Percentiles rank a stretch among this genome's conserved stretches.
Evolutionary conservation across 35 echinoderm and acorn worm species (phyloP).

Genomic region (Apostichopus japonicus): DNA sequence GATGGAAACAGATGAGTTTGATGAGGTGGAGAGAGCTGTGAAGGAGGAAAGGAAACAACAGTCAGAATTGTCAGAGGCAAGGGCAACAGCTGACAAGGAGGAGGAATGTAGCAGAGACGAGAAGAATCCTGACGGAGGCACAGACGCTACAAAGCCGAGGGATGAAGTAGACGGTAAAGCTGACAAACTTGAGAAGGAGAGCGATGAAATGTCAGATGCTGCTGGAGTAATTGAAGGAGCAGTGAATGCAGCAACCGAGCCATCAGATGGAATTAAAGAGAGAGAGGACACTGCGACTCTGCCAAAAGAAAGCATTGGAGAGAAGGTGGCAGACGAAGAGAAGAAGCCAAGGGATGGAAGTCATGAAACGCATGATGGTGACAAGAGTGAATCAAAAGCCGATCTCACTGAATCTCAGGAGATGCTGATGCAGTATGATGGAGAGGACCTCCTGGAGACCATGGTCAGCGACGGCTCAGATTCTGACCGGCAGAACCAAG

Average conservation of each 20-base stretch:
- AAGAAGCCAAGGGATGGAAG: not conserved
- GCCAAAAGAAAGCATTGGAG: too few relatives aligned
- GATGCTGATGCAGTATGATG: slow-evolving; percentile 52
- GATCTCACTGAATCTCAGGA: slow-evolving; percentile 21
- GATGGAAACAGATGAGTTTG: slow-evolving; percentile 56
- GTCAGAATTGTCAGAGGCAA: not conserved
- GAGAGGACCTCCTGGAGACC: slow-evolving; percentile 44
- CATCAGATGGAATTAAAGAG: not conserved
- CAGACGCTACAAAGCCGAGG: not conserved
- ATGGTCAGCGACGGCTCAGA: slow-evolving; percentile 38
- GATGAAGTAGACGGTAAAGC: not conserved
- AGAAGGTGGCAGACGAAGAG: too few relatives aligned
- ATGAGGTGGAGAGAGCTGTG: slow-evolving; percentile 33
- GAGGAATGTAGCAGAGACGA: not conserved
- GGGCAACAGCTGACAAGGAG: not conserved
- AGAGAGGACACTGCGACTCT: too few relatives aligned
- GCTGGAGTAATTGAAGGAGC: too few relatives aligned
- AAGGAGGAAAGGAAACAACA: slow-evolving; percentile 11
- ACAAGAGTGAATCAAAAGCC: not conserved
- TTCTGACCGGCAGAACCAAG: not conserved
- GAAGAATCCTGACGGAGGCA: not conserved
- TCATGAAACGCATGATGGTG: slow-evolving; percentile 3
- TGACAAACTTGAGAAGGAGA: too few relatives aligned
- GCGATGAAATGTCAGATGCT: too few relatives aligned
- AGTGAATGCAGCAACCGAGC: too few relatives aligned